phyloP scores from a whole-genome alignment of 2,797 vertebrate species.

The Lacerta agilis region DNA sequence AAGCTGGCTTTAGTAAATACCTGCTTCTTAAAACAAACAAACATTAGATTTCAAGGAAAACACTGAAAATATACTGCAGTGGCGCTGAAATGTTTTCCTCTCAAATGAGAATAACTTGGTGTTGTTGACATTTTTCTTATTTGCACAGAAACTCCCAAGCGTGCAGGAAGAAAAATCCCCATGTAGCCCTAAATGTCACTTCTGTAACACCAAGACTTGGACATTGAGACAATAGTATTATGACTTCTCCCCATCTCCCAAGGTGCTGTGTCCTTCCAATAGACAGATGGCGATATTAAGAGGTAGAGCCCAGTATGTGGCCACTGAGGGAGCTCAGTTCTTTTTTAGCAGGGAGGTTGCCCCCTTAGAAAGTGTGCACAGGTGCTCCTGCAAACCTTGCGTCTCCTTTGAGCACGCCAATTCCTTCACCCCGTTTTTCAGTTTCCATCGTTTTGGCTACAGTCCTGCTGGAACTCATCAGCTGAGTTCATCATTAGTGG shows the following conservation, averaged over 20 bases:
- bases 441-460: no score
- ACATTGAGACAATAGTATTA: not conserved
- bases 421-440: no score
- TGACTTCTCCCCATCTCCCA: not conserved
- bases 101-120: not conserved
- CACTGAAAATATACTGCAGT: not conserved
- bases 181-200: not conserved
- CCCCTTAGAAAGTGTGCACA: no score
- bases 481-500: no score
- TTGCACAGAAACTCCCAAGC: not conserved
- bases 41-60: conserved; percentile 18
- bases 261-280: not conserved
- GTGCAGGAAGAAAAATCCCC: not conserved
- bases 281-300: not conserved
- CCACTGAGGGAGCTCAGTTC: no score
- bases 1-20: conserved; percentile 16
- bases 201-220: not conserved
- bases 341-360: no score
- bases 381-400: no score
- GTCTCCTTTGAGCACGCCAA: no score
- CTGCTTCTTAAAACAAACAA: not conserved
- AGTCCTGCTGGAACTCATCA: no score
- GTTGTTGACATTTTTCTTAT: not conserved
- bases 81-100: not conserved
- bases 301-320: no score